Evolutionary conservation across 2,888 invertebrate species (phyloP).

Genomic region (Pediacus dermestoides): DNA sequence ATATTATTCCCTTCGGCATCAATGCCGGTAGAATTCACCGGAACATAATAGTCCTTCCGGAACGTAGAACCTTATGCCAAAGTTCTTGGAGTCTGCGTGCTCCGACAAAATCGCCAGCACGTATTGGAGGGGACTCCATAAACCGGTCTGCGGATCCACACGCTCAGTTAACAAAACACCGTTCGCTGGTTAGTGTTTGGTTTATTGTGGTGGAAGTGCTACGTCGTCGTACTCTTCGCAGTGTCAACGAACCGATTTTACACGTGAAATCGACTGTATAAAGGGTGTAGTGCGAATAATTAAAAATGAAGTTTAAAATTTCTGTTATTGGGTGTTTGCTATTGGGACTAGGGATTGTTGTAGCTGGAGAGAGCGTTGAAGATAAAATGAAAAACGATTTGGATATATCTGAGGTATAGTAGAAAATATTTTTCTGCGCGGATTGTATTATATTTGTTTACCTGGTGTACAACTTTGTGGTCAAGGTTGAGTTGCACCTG

Average conservation of each 20-base stretch:
- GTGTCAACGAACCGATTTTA: too few species aligned
- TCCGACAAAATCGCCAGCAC: not conserved
- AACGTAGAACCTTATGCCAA: not conserved
- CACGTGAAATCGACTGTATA: too few species aligned
- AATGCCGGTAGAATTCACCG: slow-evolving; percentile 7
- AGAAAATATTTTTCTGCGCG: slow-evolving; percentile 1
- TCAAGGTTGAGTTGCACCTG: slow-evolving; percentile 4
- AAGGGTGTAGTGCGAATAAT: too few species aligned
- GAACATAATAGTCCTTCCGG: slow-evolving; percentile 5
- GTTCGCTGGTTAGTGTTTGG: too few species aligned
- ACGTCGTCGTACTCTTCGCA: too few species aligned
- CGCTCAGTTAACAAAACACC: not conserved
- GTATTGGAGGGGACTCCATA: not conserved
- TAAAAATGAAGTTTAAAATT: too few species aligned
- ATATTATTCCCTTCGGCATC: too few species aligned
- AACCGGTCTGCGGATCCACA: not conserved
- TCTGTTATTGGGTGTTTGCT: too few species aligned
- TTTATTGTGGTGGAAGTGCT: too few species aligned
- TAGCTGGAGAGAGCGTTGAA: too few species aligned
- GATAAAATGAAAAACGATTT: slow-evolving; percentile 63
- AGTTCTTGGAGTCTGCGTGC: slow-evolving; percentile 8
- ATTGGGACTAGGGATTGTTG: slow-evolving; percentile 15
- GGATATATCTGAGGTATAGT: slow-evolving; percentile 66
- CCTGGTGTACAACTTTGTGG: slow-evolving; percentile 2
- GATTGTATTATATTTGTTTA: slow-evolving; percentile 5